Conservation (phyloP, 2,113 vertebrate species). For the Euleptes europaea region DNA sequence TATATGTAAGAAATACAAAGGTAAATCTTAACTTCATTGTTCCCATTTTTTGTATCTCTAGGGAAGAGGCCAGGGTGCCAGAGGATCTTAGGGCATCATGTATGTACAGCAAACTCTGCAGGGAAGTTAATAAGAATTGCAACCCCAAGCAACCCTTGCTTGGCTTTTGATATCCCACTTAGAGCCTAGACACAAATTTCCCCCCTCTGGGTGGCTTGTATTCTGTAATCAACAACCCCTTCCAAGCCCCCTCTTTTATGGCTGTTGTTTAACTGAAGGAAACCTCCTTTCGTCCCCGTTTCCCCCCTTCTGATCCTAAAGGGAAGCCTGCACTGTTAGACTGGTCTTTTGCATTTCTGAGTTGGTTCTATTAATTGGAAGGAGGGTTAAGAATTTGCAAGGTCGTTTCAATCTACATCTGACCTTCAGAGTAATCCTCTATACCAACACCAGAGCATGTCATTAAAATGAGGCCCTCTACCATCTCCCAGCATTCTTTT, state of each 20-base stretch:
- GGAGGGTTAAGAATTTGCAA: slow-evolving; percentile 76
- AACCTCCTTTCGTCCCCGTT: slow-evolving; percentile 59
- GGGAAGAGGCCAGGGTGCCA: neutral
- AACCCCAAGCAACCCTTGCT: neutral
- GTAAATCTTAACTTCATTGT: neutral
- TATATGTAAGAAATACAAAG: neutral
- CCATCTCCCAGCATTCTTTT: slow-evolving; percentile 68
- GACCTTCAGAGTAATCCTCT: slow-evolving; percentile 84
- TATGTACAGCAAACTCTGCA: neutral
- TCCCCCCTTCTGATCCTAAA: slow-evolving; percentile 49
- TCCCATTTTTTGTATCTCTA: neutral
- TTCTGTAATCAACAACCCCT: slow-evolving; percentile 54
- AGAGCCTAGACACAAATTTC: neutral
- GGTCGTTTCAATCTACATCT: slow-evolving; percentile 74
- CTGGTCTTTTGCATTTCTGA: slow-evolving; percentile 69
- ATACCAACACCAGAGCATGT: slow-evolving; percentile 64
- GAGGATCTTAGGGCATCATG: neutral
- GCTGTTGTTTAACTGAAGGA: slow-evolving; percentile 37
- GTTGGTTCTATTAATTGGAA: slow-evolving; percentile 76
- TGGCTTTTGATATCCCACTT: slow-evolving; percentile 11
- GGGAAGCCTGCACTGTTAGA: slow-evolving; percentile 50
- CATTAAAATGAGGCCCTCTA: slow-evolving; percentile 76
- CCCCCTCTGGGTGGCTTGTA: slow-evolving; percentile 21
- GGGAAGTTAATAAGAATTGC: neutral
- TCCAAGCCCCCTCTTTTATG: slow-evolving; percentile 17